Percentiles rank a stretch among this genome's conserved stretches.
These are phyloP conservation scores for Gymnodraco acuticeps DNA, from an alignment of 2,797 vertebrate genomes.

Conservation along the genomic window DNA sequence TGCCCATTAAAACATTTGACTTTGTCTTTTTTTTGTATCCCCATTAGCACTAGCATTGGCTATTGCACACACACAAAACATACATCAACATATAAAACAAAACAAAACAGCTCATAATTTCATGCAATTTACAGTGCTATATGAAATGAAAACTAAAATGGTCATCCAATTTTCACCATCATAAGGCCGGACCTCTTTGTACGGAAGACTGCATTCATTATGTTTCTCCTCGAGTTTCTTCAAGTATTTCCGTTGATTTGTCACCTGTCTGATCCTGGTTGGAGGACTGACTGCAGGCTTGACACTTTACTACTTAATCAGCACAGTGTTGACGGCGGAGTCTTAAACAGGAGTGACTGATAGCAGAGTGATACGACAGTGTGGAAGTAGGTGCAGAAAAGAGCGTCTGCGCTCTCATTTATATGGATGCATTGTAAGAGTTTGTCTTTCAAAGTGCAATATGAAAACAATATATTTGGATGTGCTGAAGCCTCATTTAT, in stretches of 20 bases:
- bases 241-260: background rate
- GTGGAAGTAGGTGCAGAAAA: slow-evolving; percentile 2
- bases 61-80: no score
- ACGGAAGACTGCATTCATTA: background rate
- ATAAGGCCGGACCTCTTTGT: background rate
- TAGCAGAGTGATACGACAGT: background rate
- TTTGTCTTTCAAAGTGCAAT: background rate
- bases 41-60: no score
- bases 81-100: no score
- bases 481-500: background rate
- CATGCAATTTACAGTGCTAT: no score
- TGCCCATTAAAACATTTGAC: background rate
- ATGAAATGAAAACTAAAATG: no score
- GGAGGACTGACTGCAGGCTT: slow-evolving; percentile 3
- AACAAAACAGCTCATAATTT: no score
- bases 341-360: slow-evolving; percentile 5
- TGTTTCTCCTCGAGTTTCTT: background rate
- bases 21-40: no score
- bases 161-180: no score
- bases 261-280: background rate
- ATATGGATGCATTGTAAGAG: background rate
- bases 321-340: background rate
- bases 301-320: slow-evolving; percentile 6
- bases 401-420: background rate
- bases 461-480: slow-evolving; percentile 3